These are phyloP conservation scores for Meloidogyne floridensis DNA, from an alignment of 1,140 invertebrate species.

Conservation along the genomic window DNA sequence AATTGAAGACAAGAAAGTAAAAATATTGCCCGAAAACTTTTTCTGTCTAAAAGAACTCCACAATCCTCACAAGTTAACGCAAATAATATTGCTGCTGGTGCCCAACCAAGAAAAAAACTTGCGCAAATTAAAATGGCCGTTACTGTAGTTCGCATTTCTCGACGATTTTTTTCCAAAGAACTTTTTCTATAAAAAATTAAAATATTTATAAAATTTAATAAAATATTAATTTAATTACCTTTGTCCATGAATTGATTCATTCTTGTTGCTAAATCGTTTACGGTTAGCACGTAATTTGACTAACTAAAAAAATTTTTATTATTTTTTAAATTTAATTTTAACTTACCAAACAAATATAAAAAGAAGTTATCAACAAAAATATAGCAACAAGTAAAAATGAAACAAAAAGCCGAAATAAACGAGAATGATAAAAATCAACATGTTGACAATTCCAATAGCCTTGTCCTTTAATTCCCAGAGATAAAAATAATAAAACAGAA, in stretches of 20 bases:
- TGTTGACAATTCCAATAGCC: constrained; percentile 47
- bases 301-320: neutral
- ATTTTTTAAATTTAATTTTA: neutral
- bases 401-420: constrained; percentile 42
- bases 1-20: constrained; percentile 48
- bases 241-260: constrained; percentile 4
- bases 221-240: neutral
- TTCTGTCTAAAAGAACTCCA: constrained; percentile 28
- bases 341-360: constrained; percentile 45
- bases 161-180: constrained; percentile 3
- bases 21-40: constrained; percentile 43
- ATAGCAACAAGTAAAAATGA: constrained; percentile 45
- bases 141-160: constrained; percentile 44
- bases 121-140: constrained; percentile 54
- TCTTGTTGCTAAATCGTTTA: neutral
- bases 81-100: constrained; percentile 47
- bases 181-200: neutral
- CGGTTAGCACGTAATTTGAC: neutral
- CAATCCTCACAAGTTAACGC: constrained; percentile 50
- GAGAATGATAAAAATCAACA: constrained; percentile 49
- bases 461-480: constrained; percentile 31
- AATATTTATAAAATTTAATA: neutral
- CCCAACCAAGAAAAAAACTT: constrained; percentile 53
- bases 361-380: constrained; percentile 47
- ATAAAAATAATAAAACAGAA: constrained; percentile 34